These are phyloP conservation scores for Drosophila punjabiensis DNA, from an alignment of 1,140 invertebrate species.

Conservation along the genomic window DNA sequence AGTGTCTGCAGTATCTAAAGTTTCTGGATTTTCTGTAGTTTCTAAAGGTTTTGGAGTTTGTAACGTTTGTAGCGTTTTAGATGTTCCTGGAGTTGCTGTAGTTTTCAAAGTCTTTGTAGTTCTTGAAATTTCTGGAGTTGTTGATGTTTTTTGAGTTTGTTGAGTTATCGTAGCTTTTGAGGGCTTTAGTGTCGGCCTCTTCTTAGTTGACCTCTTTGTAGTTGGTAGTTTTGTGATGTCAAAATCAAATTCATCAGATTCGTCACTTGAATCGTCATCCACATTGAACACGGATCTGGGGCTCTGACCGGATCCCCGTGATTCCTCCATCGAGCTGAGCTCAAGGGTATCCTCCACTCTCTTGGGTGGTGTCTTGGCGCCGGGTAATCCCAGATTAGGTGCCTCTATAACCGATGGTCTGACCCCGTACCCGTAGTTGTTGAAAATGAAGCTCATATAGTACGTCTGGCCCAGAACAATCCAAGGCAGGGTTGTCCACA, in stretches of 20 bases:
- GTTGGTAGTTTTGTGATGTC: not conserved
- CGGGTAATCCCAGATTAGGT: not conserved
- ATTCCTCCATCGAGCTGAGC: slow-evolving; percentile 28
- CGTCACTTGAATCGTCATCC: not conserved
- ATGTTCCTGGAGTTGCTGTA: not conserved
- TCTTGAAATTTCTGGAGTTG: not conserved
- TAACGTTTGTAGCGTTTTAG: not conserved
- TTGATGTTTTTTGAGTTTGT: not conserved
- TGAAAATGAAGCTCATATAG: slow-evolving; percentile 71
- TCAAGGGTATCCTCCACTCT: slow-evolving; percentile 16
- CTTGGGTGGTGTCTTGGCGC: not conserved
- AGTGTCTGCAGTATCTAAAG: not conserved
- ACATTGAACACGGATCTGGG: not conserved
- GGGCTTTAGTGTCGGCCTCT: not conserved
- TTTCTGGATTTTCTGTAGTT: not conserved
- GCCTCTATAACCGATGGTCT: not conserved
- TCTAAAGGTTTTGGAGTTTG: not conserved
- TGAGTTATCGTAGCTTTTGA: not conserved
- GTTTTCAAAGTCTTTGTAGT: not conserved
- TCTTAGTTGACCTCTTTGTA: not conserved
- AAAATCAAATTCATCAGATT: not conserved
- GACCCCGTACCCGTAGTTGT: slow-evolving; percentile 41
- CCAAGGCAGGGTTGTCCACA: slow-evolving; percentile 47
- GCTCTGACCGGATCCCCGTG: not conserved
- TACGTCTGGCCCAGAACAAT: slow-evolving; percentile 56